Evolutionary conservation across 1,140 invertebrate genomes (phyloP), one percentile per base, ranked within the genome.

Genomic region (Drosophila quadrilineata): DNA sequence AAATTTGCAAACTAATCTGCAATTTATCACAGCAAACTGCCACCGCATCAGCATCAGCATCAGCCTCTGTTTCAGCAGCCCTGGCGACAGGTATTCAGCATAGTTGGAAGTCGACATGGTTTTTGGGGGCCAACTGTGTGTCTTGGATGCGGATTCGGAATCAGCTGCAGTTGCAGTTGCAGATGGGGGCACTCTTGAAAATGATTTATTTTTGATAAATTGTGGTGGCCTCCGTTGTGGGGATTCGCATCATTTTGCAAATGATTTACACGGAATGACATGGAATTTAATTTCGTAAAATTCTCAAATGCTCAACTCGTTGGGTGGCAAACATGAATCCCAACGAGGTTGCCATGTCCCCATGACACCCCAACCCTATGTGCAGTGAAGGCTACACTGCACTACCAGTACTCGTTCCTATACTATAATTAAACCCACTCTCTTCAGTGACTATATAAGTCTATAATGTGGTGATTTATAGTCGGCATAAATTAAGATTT

Each of bases 121-220:
- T 63, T 40, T 40, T n/a, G n/a, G n/a, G n/a, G n/a, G n/a, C n/a
- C n/a, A n/a, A n/a, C n/a, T n/a, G n/a, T n/a, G n/a, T n/a, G n/a
- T n/a, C n/a, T n/a, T n/a, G 29, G 46, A 26, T 5, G 5, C 29
- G 22, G 22, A 26, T 48, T 38, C 36, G 6, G 28, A 21, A 28
- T 10, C 12, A 57, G 50, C n/a, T 36, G 4, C 8, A 24, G 50
- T 48, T 46, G 64, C 64, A 67, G 26, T 66, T 60, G 72, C 65
- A 48, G 16, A 56, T 58, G 48, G 21, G 48, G 76, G 40, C 40
- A 50, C 68, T 79, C 76, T 71, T 88, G 67, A 84, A 85, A 76
- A 88, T 88, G 87, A 88, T 88, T 88, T 87, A 88, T 88, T 87
- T 87, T 88, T 88, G 87, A 88, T 88, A 88, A 88, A 88, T 88